Evolutionary conservation across 1,140 invertebrate genomes (phyloP), one percentile per base, ranked within the genome.

Genomic region (Apolygus lucorum): DNA sequence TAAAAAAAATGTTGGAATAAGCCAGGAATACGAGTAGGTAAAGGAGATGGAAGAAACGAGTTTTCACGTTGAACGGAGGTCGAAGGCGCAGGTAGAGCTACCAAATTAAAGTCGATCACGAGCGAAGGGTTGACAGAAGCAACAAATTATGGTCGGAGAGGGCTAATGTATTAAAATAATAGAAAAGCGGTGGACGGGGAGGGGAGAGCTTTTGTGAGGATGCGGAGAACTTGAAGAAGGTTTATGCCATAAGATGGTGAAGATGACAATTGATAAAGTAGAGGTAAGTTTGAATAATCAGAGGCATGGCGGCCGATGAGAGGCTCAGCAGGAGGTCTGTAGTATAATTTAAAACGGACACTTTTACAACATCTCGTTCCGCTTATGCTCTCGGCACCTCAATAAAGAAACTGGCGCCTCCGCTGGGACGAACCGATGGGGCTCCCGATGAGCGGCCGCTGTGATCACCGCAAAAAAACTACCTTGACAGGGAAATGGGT

Each of bases 271-370:
- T 59, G 54, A 59, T 59, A 59, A 59, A 59, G 13, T 59, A 21
- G 54, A 59, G 22, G 54, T 59, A 59, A 59, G 54, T 59, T 59
- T 59, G 54, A 59, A 59, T 59, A 59, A 59, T 59, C 54, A 59
- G 22, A 11, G 54, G 22, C 22, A 4, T 24, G 22, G 54, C 54
- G 54, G 54, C 54, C 54, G 54, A 59, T 59, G 54, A 59, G 54
- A 13, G 54, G 22, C 54, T 59, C 54, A 13, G 54, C 54, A 59
- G 54, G 54, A 59, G 54, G 54, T 59, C 54, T 21, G 54, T 59
- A 59, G 54, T 59, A 59, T 59, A 59, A 59, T 59, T 59, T 59
- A 59, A 59, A 59, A 59, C 54, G 54, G 54, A 59, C 54, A 59
- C 54, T 59, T 59, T 59, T 59, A 59, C 54, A 59, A 59, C 54